phyloP scores from a whole-genome alignment of 1,140 invertebrate species.

The Lordiphosa collinella region DNA sequence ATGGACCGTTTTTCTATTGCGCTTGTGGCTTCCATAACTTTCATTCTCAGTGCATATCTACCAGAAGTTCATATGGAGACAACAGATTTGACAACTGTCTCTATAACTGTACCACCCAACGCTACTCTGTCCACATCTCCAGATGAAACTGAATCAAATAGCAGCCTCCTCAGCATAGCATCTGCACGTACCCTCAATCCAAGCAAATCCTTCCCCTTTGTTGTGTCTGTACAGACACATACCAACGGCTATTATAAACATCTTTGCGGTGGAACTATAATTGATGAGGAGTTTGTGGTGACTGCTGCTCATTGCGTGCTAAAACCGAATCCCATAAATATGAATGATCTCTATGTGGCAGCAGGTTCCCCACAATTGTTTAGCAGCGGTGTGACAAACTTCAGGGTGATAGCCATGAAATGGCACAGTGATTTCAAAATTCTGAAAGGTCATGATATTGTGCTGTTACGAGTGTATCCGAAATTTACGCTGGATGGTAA shows the following conservation, averaged over 20 bases:
- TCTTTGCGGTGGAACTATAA: conserved; percentile 50
- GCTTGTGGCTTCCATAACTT: not conserved
- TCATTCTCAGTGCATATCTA: not conserved
- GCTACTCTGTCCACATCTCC: not conserved
- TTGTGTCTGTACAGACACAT: conserved; percentile 48
- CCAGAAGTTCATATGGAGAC: too few relatives aligned
- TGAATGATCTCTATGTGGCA: conserved; percentile 5
- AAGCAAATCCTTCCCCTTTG: conserved; percentile 21
- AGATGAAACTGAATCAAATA: too few relatives aligned
- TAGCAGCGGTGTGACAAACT: not conserved
- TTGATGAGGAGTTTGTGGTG: conserved; percentile 31
- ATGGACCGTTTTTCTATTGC: not conserved
- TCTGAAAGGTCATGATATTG: conserved; percentile 43
- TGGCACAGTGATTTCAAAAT: conserved; percentile 23
- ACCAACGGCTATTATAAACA: conserved; percentile 24
- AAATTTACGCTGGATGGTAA: conserved; percentile 28
- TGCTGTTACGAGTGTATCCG: conserved; percentile 17
- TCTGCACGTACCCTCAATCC: too few relatives aligned
- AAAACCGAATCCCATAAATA: conserved; percentile 1
- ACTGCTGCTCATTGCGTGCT: conserved; percentile 43
- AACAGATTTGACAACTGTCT: not conserved
- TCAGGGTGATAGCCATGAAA: conserved; percentile 4
- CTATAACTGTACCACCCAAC: not conserved
- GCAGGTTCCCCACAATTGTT: conserved; percentile 26
- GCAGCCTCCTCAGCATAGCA: too few relatives aligned